Evolutionary conservation across 2,113 vertebrate genomes (phyloP).

Genomic region (Taxidea taxus): DNA sequence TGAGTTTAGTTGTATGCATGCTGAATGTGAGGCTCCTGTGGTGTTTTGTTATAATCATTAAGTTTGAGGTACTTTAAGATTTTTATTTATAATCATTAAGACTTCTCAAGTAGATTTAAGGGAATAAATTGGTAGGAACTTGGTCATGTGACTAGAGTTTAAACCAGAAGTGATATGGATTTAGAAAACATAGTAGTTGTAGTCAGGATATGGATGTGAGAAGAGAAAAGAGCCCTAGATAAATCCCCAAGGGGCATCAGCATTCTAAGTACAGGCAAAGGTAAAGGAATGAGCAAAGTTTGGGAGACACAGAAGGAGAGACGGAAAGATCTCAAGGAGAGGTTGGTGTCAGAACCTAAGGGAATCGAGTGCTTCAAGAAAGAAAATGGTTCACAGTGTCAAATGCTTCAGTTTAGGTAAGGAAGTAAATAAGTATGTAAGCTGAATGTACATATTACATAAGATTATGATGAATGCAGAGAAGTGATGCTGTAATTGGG

Average conservation of each 20-base stretch:
- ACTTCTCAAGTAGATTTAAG: not conserved
- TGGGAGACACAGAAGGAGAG: not conserved
- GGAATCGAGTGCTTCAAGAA: not conserved
- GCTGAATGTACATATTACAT: not conserved
- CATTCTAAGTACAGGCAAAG: not conserved
- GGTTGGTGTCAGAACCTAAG: not conserved
- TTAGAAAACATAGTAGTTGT: not conserved
- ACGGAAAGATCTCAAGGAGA: not conserved
- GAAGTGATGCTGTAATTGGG: not conserved
- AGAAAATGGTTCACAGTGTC: not conserved
- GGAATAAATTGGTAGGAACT: not conserved
- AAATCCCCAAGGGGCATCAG: not conserved
- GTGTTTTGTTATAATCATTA: not conserved
- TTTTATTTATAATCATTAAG: not conserved
- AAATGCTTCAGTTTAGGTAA: not conserved
- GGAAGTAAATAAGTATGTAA: not conserved
- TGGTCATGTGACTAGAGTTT: not conserved
- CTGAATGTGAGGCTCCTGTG: not conserved
- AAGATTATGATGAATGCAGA: not conserved
- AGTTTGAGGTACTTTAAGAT: not conserved
- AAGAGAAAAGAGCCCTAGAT: not conserved
- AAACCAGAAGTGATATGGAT: not conserved
- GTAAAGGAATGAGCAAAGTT: not conserved
- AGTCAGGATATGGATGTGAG: not conserved
- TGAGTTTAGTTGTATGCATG: not conserved